Base-by-base conservation (phyloP, 2,888 invertebrate species). In the Tanypteryx hageni region DNA sequence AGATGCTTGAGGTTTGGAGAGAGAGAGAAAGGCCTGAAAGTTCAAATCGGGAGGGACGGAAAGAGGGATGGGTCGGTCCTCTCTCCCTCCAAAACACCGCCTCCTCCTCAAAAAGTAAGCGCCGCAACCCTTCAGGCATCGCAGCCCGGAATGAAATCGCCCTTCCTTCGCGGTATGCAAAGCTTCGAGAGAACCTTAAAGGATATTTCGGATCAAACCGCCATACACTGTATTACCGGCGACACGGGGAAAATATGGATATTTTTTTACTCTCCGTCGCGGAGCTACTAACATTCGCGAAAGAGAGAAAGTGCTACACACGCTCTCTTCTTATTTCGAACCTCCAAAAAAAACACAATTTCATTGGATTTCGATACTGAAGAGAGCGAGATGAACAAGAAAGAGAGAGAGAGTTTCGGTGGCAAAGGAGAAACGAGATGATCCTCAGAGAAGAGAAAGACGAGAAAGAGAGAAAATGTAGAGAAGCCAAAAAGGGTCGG, bases 81-180 rank as follows among this genome's bases (percentile, higher is more conserved):
- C 68, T n/a, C 68, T 22, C 18, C 22, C 22, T 22, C 22, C 1
- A n/a, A n/a, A 44, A 44, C 44, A 44, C 1, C 44, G 44, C 44
- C 44, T 44, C 44, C 44, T 44, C 5, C 44, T 44, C 44, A 76
- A 76, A 76, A 76, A 76, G 22, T 76, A 27, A 8, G 76, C 18
- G 68, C 68, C 68, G 68, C 76, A 76, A 27, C 76, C 76, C 76
- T 76, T 76, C 11, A 27, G 76, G 76, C 68, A 22, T 18, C 68
- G n/a, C 1, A n/a, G 22, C 18, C 68, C 11, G 11, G 27, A 76
- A 27, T 27, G 76, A 76, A 11, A 76, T 64, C 27, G 76, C 68
- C n/a, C 68, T 68, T 3, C 68, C 22, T 7, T 10, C 64, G 16
- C n/a, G 64, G 64, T 14, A 64, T 64, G 64, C 64, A 44, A 44